Evolutionary conservation across 1,140 invertebrate genomes (phyloP), one percentile per base, ranked within the genome.

Genomic region (Andrena cerasifolii): DNA sequence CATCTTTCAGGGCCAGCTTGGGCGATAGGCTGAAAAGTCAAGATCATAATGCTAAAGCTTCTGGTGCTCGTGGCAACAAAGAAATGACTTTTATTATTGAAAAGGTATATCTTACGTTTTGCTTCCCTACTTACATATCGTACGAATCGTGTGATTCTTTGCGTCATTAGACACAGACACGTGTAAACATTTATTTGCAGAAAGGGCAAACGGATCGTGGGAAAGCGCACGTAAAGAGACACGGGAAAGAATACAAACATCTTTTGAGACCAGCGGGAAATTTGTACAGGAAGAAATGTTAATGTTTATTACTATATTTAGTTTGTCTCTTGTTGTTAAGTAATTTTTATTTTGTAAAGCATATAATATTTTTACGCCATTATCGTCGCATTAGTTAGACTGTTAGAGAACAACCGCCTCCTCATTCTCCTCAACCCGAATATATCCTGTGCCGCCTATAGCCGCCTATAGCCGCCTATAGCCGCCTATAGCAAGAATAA

Each of bases 31-130:
- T 97, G 7, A 85, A 89, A 24, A 90, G 92, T 56, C 94, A 94
- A 86, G 94, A 95, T 33, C 86, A 92, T 26, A 91, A 92, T n/a
- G 88, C 94, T 0, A 94, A 94, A 82, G 91, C 94, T 21, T 91
- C 94, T 10, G 94, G 94, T 40, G 94, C 94, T 3, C 93, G 95
- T 16, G 94, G 95, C 31, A 97, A 96, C 87, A 94, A 94, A 74
- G 96, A 97, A 92, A 96, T 98, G 95, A 96, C 95, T 21, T 98
- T 97, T 79, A 93, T 92, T 8, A 92, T 94, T 24, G 94, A 94
- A 84, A 95, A 94, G 90, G 93, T 95, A 85, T 45, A 62, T 59
- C 1, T 36, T 68, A 18, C 49, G 18, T 47, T 54, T n/a, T 65
- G 43, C 49, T 56, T 58, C 18, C 36, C 26, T 7, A 62, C 28